Percentiles rank a stretch among this genome's conserved stretches.
Conservation (phyloP, 2,113 vertebrate species). For the Smithornis capensis region DNA sequence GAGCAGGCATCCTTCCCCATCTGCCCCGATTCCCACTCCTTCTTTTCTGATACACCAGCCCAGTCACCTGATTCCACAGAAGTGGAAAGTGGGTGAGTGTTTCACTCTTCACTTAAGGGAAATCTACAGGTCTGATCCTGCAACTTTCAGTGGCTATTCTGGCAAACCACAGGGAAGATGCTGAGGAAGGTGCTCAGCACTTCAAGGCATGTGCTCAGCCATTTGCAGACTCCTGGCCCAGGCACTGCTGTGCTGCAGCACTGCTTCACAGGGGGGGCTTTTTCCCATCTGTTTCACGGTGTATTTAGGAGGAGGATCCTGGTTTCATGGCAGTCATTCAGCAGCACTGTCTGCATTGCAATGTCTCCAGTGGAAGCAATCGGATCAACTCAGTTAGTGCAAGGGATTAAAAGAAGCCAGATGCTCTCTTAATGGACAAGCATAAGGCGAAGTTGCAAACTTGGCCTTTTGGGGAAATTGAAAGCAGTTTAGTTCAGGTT, state of each 20-base stretch:
- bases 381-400: neutral
- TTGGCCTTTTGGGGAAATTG: conserved; percentile 30
- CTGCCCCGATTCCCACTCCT: neutral
- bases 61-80: neutral
- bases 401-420: conserved; percentile 45
- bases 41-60: neutral
- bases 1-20: neutral
- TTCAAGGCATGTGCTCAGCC: neutral
- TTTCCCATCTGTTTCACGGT: neutral
- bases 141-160: neutral
- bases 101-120: neutral
- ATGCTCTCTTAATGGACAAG: conserved; percentile 36
- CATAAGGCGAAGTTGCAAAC: conserved; percentile 24
- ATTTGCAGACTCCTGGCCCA: neutral
- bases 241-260: neutral
- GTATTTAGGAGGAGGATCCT: neutral
- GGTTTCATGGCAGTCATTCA: neutral
- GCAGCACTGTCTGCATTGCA: neutral
- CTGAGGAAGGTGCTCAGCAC: neutral
- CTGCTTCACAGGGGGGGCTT: neutral
- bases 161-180: neutral
- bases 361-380: neutral
- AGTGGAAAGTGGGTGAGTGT: neutral
- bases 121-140: neutral
- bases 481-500: conserved; percentile 44